Evolutionary conservation across 2,113 vertebrate species (phyloP).

Genomic region (Cisticola juncidis): DNA sequence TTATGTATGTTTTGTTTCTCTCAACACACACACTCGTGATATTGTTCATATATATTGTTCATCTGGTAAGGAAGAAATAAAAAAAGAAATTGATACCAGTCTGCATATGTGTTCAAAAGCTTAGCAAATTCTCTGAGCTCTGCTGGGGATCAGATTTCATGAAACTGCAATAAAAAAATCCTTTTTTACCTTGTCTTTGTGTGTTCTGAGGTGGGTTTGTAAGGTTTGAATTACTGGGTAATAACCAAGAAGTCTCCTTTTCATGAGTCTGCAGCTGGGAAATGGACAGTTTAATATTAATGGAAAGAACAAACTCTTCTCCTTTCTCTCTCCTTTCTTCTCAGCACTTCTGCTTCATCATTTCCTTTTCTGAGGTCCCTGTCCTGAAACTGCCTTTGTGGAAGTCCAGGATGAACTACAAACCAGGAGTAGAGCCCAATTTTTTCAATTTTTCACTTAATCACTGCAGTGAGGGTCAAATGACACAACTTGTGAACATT

Average conservation of each 20-base stretch:
- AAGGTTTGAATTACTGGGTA: slow-evolving; percentile 61
- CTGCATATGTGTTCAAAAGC: slow-evolving; percentile 67
- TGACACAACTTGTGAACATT: not conserved
- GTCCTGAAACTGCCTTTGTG: not conserved
- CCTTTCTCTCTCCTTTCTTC: slow-evolving; percentile 1
- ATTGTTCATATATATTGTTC: slow-evolving; percentile 60
- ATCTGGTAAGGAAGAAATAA: slow-evolving; percentile 65
- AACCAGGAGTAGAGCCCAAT: not conserved
- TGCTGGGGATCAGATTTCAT: slow-evolving; percentile 68
- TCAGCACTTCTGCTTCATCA: not conserved
- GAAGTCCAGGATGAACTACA: not conserved
- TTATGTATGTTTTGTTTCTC: not conserved
- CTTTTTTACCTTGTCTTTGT: slow-evolving; percentile 55
- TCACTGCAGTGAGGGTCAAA: not conserved
- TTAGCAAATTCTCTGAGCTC: slow-evolving; percentile 60
- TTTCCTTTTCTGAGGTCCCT: not conserved
- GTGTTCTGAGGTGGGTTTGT: slow-evolving; percentile 25
- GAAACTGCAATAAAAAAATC: slow-evolving; percentile 59
- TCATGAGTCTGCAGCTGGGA: slow-evolving; percentile 47
- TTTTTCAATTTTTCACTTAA: not conserved
- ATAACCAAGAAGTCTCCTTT: slow-evolving; percentile 56
- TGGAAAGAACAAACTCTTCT: slow-evolving; percentile 46
- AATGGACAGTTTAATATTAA: slow-evolving; percentile 53
- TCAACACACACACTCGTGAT: not conserved
- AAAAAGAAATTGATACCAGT: slow-evolving; percentile 47